A percentile compares a stretch with the other conserved stretches of the same genome.
Evolutionary conservation across 2,888 invertebrate species (phyloP).

Genomic region (Rhabditophanes sp.): DNA sequence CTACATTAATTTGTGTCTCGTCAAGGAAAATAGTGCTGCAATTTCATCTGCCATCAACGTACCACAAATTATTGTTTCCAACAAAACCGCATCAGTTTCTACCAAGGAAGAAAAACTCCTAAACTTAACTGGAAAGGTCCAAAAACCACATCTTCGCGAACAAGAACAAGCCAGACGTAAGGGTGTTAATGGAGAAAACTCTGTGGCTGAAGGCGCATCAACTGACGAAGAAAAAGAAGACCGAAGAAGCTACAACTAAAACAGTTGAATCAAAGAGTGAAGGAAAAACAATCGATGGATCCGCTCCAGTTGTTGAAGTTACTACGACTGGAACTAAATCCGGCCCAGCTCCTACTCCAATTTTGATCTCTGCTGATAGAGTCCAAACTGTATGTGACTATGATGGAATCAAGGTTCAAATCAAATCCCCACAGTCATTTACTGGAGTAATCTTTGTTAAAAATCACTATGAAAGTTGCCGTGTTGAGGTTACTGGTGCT

Average conservation of each 20-base stretch:
- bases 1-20: slow-evolving; percentile 41
- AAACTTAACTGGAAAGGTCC: slow-evolving; percentile 13
- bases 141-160: slow-evolving; percentile 12
- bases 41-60: slow-evolving; percentile 34
- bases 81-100: no score
- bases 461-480: slow-evolving; percentile 43
- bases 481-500: slow-evolving; percentile 37
- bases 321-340: slow-evolving; percentile 7
- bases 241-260: slow-evolving; percentile 17
- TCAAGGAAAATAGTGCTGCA: slow-evolving; percentile 35
- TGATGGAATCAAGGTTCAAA: slow-evolving; percentile 42
- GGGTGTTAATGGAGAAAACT: neutral
- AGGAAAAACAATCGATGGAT: neutral
- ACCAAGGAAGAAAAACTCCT: slow-evolving; percentile 15
- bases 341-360: slow-evolving; percentile 14
- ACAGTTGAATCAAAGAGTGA: no score
- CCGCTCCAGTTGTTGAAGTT: slow-evolving; percentile 5
- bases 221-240: neutral
- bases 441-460: slow-evolving; percentile 43
- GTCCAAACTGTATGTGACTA: slow-evolving; percentile 44
- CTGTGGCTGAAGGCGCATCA: slow-evolving; percentile 5
- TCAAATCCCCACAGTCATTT: slow-evolving; percentile 37
- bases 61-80: no score
- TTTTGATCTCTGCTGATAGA: slow-evolving; percentile 27
- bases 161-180: slow-evolving; percentile 16